A percentile compares a stretch with the other conserved stretches of the same genome.
phyloP scores from a whole-genome alignment of 2,113 vertebrate genomes.

The Cyprinodon tularosa region DNA sequence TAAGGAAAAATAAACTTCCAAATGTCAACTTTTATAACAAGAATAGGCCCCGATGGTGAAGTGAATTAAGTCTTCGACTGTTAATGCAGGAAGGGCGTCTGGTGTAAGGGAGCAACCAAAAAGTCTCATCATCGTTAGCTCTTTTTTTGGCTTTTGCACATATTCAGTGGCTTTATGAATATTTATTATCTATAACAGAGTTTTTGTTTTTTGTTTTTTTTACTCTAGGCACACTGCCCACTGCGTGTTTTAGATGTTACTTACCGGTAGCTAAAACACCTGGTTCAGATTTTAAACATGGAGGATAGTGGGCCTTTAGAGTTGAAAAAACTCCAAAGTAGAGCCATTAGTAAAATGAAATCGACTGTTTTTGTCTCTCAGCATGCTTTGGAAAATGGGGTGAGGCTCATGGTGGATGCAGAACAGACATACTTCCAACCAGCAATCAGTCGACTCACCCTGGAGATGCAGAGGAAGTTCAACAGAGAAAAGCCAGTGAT shows the following conservation, averaged over 20 bases:
- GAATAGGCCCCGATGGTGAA: too few relatives aligned
- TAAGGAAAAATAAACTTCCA: neutral
- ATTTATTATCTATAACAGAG: neutral
- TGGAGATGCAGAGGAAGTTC: slow-evolving; percentile 91
- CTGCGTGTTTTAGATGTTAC: too few relatives aligned
- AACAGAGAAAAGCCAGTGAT: slow-evolving; percentile 85
- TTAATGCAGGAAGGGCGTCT: too few relatives aligned
- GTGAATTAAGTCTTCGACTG: too few relatives aligned
- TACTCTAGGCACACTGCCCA: too few relatives aligned
- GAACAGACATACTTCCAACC: slow-evolving; percentile 98
- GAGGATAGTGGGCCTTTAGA: too few relatives aligned
- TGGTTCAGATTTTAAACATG: too few relatives aligned
- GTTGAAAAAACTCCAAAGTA: neutral
- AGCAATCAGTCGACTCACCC: slow-evolving; percentile 88
- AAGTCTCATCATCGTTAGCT: too few relatives aligned
- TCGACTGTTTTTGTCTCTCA: slow-evolving; percentile 52
- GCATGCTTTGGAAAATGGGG: slow-evolving; percentile 83
- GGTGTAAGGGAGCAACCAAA: too few relatives aligned
- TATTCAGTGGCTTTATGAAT: neutral
- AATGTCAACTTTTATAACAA: neutral
- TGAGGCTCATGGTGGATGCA: slow-evolving; percentile 93
- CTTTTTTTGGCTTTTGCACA: neutral
- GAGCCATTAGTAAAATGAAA: neutral
- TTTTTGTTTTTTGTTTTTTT: too few relatives aligned
- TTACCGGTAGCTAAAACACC: too few relatives aligned